Evolutionary conservation across 2,888 invertebrate species (phyloP).

Genomic region (Elmis aenea): DNA sequence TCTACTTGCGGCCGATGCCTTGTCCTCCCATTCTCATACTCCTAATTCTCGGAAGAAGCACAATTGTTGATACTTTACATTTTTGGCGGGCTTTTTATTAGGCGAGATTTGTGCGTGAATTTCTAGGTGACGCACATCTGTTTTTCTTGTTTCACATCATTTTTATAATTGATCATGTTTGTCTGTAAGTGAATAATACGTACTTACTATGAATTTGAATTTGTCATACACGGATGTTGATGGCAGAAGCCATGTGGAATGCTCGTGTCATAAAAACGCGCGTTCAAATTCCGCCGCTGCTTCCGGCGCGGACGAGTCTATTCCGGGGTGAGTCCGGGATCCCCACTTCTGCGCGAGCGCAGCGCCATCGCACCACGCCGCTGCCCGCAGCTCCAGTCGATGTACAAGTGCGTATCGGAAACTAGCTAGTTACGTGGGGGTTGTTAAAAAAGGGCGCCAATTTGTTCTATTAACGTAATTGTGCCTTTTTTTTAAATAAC

Average conservation of each 20-base stretch:
- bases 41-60: not conserved
- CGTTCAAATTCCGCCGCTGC: conserved; percentile 19
- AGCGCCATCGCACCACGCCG: conserved; percentile 15
- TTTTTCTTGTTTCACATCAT: no score
- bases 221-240: not conserved
- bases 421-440: conserved; percentile 9
- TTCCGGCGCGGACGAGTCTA: conserved; percentile 27
- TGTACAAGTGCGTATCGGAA: conserved; percentile 12
- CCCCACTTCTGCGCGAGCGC: conserved; percentile 6
- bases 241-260: conserved; percentile 8
- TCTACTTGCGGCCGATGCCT: conserved; percentile 11
- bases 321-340: conserved; percentile 21
- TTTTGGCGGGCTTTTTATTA: no score
- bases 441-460: conserved; percentile 18
- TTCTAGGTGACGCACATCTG: no score
- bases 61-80: not conserved
- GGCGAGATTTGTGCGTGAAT: no score
- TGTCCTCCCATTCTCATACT: conserved; percentile 8
- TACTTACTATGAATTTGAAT: no score
- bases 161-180: no score
- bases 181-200: no score
- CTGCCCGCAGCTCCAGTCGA: conserved; percentile 15
- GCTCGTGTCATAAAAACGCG: conserved; percentile 15
- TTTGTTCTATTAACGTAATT: conserved; percentile 1
- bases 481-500: no score